These are phyloP conservation scores for Entelurus aequoreus DNA, from an alignment of 2,113 vertebrate genomes.

Conservation along the genomic window DNA sequence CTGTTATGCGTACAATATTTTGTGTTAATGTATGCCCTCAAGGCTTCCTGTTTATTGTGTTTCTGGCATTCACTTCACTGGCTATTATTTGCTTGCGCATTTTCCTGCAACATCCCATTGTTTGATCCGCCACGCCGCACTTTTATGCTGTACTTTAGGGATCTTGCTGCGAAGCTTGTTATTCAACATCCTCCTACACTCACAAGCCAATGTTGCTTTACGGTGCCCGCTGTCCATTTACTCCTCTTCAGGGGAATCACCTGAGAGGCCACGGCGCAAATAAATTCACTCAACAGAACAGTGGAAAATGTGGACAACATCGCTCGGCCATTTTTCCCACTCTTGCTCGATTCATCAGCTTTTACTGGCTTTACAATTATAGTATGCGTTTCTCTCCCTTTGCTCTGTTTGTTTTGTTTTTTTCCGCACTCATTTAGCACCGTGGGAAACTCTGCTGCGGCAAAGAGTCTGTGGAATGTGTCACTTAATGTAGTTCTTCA, in stretches of 20 bases:
- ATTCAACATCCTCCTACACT: too few relatives aligned
- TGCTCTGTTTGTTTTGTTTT: not conserved
- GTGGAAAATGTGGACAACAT: constrained; percentile 48
- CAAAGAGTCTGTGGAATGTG: too few relatives aligned
- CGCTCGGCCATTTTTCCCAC: constrained; percentile 16
- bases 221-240: constrained; percentile 61
- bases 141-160: too few relatives aligned
- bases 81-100: not conserved
- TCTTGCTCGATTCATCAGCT: constrained; percentile 4
- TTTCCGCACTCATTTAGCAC: too few relatives aligned
- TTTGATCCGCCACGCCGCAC: too few relatives aligned
- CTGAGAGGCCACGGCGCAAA: constrained; percentile 64
- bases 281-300: constrained; percentile 64
- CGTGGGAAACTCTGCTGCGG: too few relatives aligned
- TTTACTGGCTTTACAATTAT: constrained; percentile 17
- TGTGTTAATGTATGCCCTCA: not conserved
- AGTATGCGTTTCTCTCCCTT: constrained; percentile 13
- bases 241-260: constrained; percentile 63
- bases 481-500: too few relatives aligned
- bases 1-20: not conserved
- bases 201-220: constrained; percentile 31
- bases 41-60: not conserved
- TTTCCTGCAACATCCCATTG: too few relatives aligned
- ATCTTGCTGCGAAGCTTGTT: too few relatives aligned
- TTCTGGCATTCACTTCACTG: not conserved